Evolutionary conservation across 2,888 invertebrate species (phyloP).

Genomic region (Parthenolecanium corni): DNA sequence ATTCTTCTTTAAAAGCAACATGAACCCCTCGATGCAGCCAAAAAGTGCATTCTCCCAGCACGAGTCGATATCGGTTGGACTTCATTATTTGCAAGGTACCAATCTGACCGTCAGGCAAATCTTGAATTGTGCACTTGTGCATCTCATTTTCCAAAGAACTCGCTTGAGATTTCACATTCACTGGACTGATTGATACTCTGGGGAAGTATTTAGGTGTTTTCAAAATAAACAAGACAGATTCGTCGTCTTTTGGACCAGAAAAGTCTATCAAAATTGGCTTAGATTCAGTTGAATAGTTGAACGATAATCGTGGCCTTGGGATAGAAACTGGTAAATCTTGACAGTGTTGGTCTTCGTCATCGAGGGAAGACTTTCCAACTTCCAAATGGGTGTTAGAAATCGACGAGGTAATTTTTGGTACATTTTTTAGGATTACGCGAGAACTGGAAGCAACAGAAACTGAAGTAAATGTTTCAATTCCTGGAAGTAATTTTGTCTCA

Average conservation of each 20-base stretch:
- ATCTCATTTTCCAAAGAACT: not conserved
- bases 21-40: constrained; percentile 4
- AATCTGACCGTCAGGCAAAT: constrained; percentile 24
- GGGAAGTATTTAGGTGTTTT: constrained; percentile 19
- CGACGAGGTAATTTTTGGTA: not conserved
- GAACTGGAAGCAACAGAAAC: not conserved
- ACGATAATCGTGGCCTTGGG: not conserved
- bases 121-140: constrained; percentile 18
- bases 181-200: not conserved
- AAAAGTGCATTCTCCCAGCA: constrained; percentile 18
- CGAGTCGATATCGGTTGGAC: constrained; percentile 10
- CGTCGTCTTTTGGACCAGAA: not conserved
- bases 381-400: not conserved
- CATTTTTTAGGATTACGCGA: not conserved
- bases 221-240: constrained; percentile 4
- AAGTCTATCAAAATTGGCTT: constrained; percentile 9
- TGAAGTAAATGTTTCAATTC: not conserved
- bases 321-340: constrained; percentile 17
- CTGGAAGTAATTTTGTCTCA: not conserved
- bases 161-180: not conserved
- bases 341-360: not conserved
- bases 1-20: constrained; percentile 13
- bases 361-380: not conserved
- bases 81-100: constrained; percentile 22
- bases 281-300: not conserved